A percentile compares a stretch with the other conserved stretches of the same genome.
phyloP scores from a whole-genome alignment of 2,797 vertebrate species.

The Rhinichthys osculus region DNA sequence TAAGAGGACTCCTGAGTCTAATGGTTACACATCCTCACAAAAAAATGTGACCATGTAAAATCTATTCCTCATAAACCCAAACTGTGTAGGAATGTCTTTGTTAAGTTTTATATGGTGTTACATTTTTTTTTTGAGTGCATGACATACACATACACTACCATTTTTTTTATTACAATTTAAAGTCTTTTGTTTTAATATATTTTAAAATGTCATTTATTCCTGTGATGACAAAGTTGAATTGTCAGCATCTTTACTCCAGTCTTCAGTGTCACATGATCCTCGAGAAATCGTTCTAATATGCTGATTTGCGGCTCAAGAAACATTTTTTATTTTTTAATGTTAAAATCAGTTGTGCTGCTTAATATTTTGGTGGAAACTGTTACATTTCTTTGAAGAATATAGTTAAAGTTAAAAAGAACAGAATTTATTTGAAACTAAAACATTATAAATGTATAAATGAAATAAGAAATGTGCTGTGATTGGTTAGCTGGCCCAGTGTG shows the following conservation, averaged over 20 bases:
- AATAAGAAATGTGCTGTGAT: too few relatives aligned
- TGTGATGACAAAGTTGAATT: neutral
- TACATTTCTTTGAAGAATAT: neutral
- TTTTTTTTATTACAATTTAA: neutral
- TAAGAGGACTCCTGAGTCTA: neutral
- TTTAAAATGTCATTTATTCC: neutral
- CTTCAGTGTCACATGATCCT: neutral
- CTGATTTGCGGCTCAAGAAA: neutral
- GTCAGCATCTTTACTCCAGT: neutral
- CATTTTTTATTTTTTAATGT: neutral
- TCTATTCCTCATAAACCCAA: neutral
- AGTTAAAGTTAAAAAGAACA: neutral
- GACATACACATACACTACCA: neutral
- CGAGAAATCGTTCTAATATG: neutral
- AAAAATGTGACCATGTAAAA: neutral
- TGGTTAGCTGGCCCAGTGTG: too few relatives aligned
- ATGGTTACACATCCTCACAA: neutral
- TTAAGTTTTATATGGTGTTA: neutral
- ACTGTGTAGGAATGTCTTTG: neutral
- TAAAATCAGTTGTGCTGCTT: neutral
- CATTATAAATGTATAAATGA: too few relatives aligned
- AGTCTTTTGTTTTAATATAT: neutral
- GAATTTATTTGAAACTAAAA: neutral
- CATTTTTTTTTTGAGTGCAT: neutral
- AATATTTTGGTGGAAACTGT: neutral